These are phyloP conservation scores for Panzeria rudis DNA, from an alignment of 2,888 invertebrate species.

Conservation along the genomic window DNA sequence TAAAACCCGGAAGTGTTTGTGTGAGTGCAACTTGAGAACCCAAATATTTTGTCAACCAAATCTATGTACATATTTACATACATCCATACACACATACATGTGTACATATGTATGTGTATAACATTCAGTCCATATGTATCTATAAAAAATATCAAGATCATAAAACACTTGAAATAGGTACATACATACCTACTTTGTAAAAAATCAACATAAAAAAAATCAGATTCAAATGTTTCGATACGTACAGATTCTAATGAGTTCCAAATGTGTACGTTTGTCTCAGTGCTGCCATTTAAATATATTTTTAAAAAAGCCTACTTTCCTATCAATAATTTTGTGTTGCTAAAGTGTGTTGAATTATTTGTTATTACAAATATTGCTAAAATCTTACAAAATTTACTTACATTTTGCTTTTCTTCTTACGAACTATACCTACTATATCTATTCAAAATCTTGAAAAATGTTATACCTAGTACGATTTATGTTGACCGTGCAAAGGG, in stretches of 20 bases:
- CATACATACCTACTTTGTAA: background rate
- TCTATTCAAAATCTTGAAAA: too few relatives aligned
- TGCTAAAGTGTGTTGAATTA: background rate
- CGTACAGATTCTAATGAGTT: background rate
- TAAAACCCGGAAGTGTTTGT: constrained; percentile 51
- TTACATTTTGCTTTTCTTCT: too few relatives aligned
- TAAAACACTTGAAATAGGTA: background rate
- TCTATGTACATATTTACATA: background rate
- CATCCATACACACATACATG: background rate
- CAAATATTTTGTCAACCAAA: background rate
- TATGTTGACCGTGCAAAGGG: too few relatives aligned
- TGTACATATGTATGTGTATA: background rate
- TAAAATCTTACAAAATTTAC: background rate
- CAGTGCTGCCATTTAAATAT: constrained; percentile 12
- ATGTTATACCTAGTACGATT: too few relatives aligned
- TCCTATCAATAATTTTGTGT: background rate
- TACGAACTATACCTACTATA: too few relatives aligned
- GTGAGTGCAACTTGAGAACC: constrained; percentile 8
- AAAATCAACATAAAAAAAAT: background rate
- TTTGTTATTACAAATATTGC: too few relatives aligned
- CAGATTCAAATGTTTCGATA: background rate
- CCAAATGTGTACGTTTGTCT: background rate
- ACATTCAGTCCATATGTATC: too few relatives aligned
- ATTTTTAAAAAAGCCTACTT: background rate
- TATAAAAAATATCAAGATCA: background rate